These are phyloP conservation scores for Drosophila anomelani DNA, from an alignment of 2,888 invertebrate genomes.

Conservation along the genomic window DNA sequence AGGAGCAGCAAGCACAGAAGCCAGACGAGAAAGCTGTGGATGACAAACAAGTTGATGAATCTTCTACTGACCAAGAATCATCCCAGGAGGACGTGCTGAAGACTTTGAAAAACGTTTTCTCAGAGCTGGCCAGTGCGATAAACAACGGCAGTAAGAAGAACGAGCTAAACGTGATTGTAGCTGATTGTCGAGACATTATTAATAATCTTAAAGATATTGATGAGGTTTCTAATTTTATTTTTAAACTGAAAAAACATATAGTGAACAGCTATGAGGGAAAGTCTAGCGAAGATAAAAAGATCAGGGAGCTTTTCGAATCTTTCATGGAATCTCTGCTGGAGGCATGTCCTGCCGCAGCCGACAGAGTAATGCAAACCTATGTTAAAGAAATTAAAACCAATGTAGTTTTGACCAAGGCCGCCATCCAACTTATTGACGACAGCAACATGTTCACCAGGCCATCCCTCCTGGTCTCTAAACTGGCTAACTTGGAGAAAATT, in stretches of 20 bases:
- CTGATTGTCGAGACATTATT: constrained; percentile 41
- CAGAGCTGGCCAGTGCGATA: not conserved
- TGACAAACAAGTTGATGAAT: not conserved
- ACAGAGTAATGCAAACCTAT: constrained; percentile 36
- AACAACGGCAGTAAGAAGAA: not conserved
- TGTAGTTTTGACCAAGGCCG: constrained; percentile 44
- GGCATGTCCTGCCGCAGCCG: constrained; percentile 43
- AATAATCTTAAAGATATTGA: constrained; percentile 50
- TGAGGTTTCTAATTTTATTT: constrained; percentile 64
- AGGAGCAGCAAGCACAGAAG: not conserved
- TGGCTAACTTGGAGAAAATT: constrained; percentile 55
- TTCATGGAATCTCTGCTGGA: constrained; percentile 54
- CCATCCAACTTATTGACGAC: constrained; percentile 46
- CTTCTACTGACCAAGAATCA: not conserved
- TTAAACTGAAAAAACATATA: constrained; percentile 78
- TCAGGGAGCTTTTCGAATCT: constrained; percentile 47
- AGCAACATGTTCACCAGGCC: constrained; percentile 49
- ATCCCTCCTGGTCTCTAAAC: constrained; percentile 51
- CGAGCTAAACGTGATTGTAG: constrained; percentile 30
- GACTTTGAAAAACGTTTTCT: constrained; percentile 5
- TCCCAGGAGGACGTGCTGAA: constrained; percentile 12
- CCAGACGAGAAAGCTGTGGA: not conserved
- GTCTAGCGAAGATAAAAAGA: constrained; percentile 38
- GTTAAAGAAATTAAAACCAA: constrained; percentile 57
- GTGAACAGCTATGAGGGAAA: constrained; percentile 79